A percentile compares a stretch with the other conserved stretches of the same genome.
These are phyloP conservation scores for Ptyas mucosa DNA, from an alignment of 2,113 vertebrate genomes.

Conservation along the genomic window DNA sequence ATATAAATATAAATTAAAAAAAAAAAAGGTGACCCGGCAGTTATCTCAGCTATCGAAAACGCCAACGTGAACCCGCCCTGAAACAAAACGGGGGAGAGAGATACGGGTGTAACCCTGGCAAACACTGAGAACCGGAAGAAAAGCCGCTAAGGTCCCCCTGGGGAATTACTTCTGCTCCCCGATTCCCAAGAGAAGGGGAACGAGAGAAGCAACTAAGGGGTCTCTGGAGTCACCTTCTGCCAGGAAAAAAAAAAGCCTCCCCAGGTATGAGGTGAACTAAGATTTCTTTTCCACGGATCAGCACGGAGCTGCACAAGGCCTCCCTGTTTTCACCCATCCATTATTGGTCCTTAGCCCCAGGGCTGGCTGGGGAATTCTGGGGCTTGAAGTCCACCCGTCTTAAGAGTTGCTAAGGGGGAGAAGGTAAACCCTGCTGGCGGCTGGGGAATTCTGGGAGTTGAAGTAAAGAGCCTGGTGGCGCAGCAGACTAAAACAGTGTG, in stretches of 20 bases:
- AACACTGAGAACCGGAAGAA: not conserved
- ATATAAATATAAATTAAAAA: too few relatives aligned
- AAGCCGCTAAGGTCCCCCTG: not conserved
- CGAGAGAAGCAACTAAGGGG: not conserved
- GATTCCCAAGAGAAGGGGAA: not conserved
- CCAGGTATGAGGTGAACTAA: fast-evolving
- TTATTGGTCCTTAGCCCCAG: not conserved
- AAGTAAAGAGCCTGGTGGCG: too few relatives aligned
- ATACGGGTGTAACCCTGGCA: not conserved
- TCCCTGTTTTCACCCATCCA: not conserved
- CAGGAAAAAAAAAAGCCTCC: not conserved
- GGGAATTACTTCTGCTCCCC: not conserved
- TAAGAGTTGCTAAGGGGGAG: too few relatives aligned
- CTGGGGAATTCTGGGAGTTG: not conserved
- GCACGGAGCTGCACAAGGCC: not conserved
- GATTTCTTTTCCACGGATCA: not conserved
- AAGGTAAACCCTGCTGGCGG: not conserved
- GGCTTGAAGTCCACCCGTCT: not conserved
- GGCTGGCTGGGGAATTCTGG: not conserved
- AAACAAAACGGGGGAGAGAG: not conserved
- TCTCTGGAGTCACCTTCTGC: not conserved
- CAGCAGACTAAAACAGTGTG: too few relatives aligned
- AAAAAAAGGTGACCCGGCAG: not conserved
- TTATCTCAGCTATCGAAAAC: not conserved
- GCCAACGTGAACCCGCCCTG: fast-evolving